Base-by-base conservation (phyloP, 2,113 vertebrate genomes). In the Gadus chalcogrammus region DNA sequence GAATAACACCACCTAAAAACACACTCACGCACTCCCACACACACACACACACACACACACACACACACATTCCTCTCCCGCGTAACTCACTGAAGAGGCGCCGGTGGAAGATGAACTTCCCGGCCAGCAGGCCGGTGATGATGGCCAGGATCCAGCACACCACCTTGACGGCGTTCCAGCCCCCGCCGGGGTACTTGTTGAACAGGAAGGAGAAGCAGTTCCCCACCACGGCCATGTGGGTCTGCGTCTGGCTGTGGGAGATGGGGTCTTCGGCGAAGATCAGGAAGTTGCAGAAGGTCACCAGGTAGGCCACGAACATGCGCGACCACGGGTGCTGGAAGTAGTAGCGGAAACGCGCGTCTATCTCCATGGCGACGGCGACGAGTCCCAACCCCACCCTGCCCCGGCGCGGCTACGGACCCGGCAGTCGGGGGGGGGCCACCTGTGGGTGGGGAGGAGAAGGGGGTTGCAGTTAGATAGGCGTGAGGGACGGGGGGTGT, bases 321-420 rank as follows among this genome's bases (percentile, higher is more conserved):
- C 97, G 97, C 64, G 94, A 97, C 97, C 97, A 99, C 0, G 97
- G 97, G 80, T 99, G 97, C 91, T 99, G 97, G 89, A 99, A 99
- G 86, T 98, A 99, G 85, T 99, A 98, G 62, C 95, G 96, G 70
- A 99, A 99, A 84, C 93, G 89, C 88, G 94, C 92, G 88, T 88
- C 82, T 79, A 91, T 87, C 76, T 91, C 95, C 96, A 99, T 95
- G 87, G 93, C 96, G 89, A 73, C 86, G 87, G 93, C 96, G 89
- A 73, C 86, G 84, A 77, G 69, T 65, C 81, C 80, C 77, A 80
- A 7, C 42, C 42, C 65, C 81, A 79, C 77, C 82, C 70, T 64
- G 78, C 88, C 95, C 98, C 85, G 22, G 48, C 74, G 73, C 74
- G n/a, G 9, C 9, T 20, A 17, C 82, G 88, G 79, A 85, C 31